These are phyloP conservation scores for Noctua pronuba DNA, from an alignment of 2,888 invertebrate species.

Conservation along the genomic window DNA sequence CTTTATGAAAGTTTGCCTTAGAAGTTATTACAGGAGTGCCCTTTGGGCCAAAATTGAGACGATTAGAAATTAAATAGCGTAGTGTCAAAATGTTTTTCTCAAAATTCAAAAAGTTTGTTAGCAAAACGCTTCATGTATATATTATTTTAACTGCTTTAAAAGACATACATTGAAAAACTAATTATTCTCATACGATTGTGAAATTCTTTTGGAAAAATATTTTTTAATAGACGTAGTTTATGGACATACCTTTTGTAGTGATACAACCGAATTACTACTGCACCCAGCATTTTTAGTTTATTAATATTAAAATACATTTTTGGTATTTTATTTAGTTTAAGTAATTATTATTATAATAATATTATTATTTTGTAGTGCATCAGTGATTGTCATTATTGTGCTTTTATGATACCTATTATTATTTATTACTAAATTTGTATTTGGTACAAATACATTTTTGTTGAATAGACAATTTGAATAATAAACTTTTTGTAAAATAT, in stretches of 20 bases:
- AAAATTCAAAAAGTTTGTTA: background rate
- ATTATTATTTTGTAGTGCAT: conserved; percentile 44
- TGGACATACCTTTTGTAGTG: conserved; percentile 57
- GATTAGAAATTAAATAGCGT: background rate
- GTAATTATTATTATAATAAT: conserved; percentile 38
- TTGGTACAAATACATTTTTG: conserved; percentile 63
- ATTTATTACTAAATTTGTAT: conserved; percentile 62
- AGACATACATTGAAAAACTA: background rate
- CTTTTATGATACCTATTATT: conserved; percentile 60
- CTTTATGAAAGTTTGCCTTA: background rate
- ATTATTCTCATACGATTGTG: background rate
- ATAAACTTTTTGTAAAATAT: conserved; percentile 61
- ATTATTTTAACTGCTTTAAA: background rate
- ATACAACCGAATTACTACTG: conserved; percentile 49
- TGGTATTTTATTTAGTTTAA: conserved; percentile 59
- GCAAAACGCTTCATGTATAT: background rate
- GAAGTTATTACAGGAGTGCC: too few species aligned
- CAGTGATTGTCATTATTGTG: conserved; percentile 62
- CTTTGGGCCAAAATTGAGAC: background rate
- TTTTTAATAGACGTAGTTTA: conserved; percentile 50
- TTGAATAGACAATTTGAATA: conserved; percentile 65
- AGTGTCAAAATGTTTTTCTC: background rate
- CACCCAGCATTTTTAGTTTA: conserved; percentile 62
- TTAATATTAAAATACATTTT: conserved; percentile 63
- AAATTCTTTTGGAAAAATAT: background rate